Conservation (phyloP, 2,797 vertebrate genomes). For the Anas capensis region DNA sequence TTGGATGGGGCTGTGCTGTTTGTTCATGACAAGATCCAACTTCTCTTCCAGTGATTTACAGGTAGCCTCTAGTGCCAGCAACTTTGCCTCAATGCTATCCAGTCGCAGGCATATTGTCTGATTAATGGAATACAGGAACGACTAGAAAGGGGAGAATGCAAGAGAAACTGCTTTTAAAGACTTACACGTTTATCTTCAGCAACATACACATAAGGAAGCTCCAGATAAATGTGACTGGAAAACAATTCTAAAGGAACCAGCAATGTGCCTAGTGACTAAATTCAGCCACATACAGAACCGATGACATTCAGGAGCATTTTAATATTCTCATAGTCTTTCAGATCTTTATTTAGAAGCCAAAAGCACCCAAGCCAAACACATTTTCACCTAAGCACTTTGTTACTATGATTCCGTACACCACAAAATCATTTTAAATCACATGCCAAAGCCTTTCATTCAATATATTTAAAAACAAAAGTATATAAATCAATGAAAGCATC, state of each 20-base stretch:
- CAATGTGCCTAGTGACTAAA: not conserved
- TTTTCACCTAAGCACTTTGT: slow-evolving; percentile 58
- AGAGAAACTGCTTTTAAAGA: not conserved
- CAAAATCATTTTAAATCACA: not conserved
- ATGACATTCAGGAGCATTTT: slow-evolving; percentile 47
- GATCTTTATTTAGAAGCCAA: slow-evolving; percentile 18
- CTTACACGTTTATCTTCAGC: not conserved
- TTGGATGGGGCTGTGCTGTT: slow-evolving; percentile 92
- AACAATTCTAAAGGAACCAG: not conserved
- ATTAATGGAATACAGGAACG: slow-evolving; percentile 92
- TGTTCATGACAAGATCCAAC: slow-evolving; percentile 91
- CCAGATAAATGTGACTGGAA: not conserved
- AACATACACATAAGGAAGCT: not conserved
- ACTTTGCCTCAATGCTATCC: slow-evolving; percentile 95
- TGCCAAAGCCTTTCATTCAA: slow-evolving; percentile 14
- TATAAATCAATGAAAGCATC: slow-evolving; percentile 22
- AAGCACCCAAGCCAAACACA: not conserved
- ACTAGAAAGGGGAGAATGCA: slow-evolving; percentile 77
- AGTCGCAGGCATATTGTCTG: slow-evolving; percentile 92
- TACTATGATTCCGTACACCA: slow-evolving; percentile 21
- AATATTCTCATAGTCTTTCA: not conserved
- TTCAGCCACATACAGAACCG: not conserved
- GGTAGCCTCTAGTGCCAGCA: slow-evolving; percentile 92
- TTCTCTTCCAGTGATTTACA: slow-evolving; percentile 94
- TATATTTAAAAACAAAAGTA: slow-evolving; percentile 31